A percentile compares a stretch with the other conserved stretches of the same genome.
These are phyloP conservation scores for Argopecten irradians DNA, from an alignment of 1,140 invertebrate genomes.

Conservation along the genomic window DNA sequence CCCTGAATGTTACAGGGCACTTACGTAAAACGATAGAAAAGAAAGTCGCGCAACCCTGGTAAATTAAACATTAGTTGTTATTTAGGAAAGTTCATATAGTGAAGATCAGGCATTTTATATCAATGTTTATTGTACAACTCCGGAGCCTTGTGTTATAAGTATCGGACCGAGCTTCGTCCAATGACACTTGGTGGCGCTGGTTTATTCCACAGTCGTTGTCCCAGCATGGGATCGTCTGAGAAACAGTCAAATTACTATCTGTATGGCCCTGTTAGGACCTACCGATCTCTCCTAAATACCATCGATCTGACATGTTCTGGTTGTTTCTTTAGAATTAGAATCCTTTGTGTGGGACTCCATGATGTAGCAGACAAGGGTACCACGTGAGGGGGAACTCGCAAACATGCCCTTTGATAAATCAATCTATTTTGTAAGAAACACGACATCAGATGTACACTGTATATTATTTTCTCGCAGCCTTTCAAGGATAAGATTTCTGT, in stretches of 20 bases:
- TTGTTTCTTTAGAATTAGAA: too few species aligned
- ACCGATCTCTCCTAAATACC: neutral
- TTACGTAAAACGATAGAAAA: too few species aligned
- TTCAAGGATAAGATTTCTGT: too few species aligned
- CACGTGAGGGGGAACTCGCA: too few species aligned
- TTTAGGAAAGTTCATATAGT: neutral
- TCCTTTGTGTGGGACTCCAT: too few species aligned
- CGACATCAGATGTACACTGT: too few species aligned
- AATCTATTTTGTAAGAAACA: too few species aligned
- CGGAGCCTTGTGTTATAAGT: neutral
- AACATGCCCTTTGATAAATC: too few species aligned
- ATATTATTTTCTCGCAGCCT: too few species aligned
- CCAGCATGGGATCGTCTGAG: conserved; percentile 3
- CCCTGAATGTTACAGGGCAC: too few species aligned
- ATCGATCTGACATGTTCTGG: neutral
- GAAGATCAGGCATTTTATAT: neutral
- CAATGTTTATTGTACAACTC: neutral
- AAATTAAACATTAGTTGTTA: neutral
- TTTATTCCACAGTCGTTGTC: neutral
- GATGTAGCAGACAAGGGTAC: too few species aligned
- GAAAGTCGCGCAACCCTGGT: too few species aligned
- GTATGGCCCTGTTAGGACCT: neutral
- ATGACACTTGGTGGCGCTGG: neutral
- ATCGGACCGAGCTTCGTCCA: neutral
- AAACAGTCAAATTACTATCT: neutral